These are phyloP conservation scores for Abramis brama DNA, from an alignment of 2,113 vertebrate genomes.

Conservation along the genomic window DNA sequence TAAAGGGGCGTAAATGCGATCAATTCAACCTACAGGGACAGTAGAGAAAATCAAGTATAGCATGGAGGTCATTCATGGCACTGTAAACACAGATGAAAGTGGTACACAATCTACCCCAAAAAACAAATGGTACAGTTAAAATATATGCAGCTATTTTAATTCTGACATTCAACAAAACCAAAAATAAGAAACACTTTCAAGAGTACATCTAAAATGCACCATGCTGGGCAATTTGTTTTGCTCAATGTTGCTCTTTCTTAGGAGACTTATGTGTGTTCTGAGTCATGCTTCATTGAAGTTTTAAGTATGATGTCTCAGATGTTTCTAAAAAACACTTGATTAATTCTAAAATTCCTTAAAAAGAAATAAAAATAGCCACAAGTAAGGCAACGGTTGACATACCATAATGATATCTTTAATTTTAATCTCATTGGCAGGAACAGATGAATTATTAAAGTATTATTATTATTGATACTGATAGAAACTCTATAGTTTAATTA, in stretches of 20 bases:
- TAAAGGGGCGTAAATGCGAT: constrained; percentile 34
- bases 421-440: background rate
- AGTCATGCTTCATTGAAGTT: background rate
- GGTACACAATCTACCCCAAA: background rate
- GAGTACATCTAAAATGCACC: background rate
- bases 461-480: background rate
- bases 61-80: background rate
- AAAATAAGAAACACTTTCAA: background rate
- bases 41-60: background rate
- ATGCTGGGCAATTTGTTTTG: background rate
- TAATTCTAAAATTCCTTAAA: background rate
- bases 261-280: background rate
- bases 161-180: constrained; percentile 10
- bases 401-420: background rate
- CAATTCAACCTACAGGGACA: background rate
- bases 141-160: constrained; percentile 2
- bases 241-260: background rate
- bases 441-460: background rate
- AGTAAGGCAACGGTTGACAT: background rate
- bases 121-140: background rate
- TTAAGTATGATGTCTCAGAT: background rate
- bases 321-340: background rate
- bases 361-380: background rate
- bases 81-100: constrained; percentile 13
- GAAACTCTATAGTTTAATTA: background rate